A percentile compares a stretch with the other conserved stretches of the same genome.
These are phyloP conservation scores for Palaemon carinicauda DNA, from an alignment of 1,140 invertebrate species.

Conservation along the genomic window DNA sequence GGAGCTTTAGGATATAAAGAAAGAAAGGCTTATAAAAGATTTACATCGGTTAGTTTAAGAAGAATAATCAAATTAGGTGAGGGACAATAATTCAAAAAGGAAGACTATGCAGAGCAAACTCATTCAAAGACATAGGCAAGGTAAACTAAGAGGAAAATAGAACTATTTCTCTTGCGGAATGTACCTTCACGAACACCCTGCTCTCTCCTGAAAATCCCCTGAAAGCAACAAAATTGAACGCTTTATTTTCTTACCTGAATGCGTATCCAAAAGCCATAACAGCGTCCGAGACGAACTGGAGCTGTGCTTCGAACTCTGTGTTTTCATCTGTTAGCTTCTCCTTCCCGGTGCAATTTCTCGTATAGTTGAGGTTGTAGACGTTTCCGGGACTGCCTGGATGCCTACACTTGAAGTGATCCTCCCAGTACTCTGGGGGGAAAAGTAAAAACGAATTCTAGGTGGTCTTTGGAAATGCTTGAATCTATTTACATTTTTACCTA, in stretches of 20 bases:
- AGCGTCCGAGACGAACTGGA: constrained; percentile 92
- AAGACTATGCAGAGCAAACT: too few species aligned
- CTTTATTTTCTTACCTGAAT: neutral
- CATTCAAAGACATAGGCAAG: too few species aligned
- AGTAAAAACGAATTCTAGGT: too few species aligned
- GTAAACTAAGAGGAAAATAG: too few species aligned
- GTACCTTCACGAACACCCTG: too few species aligned
- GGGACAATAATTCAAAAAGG: too few species aligned
- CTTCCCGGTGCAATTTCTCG: constrained; percentile 72
- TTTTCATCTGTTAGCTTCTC: constrained; percentile 78
- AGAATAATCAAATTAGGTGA: neutral
- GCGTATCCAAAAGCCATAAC: constrained; percentile 91
- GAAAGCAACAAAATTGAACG: neutral
- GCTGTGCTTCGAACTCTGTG: constrained; percentile 85
- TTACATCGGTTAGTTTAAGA: neutral
- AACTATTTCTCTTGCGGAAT: too few species aligned
- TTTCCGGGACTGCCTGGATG: constrained; percentile 80
- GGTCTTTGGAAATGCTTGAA: too few species aligned
- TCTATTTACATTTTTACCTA: too few species aligned
- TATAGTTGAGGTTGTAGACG: constrained; percentile 82
- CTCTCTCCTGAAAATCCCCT: too few species aligned
- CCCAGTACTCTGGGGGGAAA: constrained; percentile 87
- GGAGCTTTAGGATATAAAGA: too few species aligned
- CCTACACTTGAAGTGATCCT: constrained; percentile 85
- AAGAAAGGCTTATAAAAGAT: too few species aligned